phyloP scores from a whole-genome alignment of 2,113 vertebrate genomes.

The Poicephalus gulielmi region DNA sequence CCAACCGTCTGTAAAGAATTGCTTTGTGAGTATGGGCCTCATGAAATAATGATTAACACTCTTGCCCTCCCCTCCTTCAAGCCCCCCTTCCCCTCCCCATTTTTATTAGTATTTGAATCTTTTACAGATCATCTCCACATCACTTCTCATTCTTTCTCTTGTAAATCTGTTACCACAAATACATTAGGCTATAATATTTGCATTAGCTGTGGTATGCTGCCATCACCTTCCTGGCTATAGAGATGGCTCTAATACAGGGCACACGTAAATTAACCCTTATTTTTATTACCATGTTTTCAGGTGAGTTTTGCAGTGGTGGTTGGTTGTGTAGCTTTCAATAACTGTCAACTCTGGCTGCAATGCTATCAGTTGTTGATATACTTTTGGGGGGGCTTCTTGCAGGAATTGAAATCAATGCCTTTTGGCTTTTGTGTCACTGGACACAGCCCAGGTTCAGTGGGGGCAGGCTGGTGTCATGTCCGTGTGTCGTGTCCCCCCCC shows the following conservation, averaged over 20 bases:
- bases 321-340: not conserved
- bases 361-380: not conserved
- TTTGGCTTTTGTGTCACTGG: not conserved
- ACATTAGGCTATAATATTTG: not conserved
- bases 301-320: not conserved
- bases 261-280: not conserved
- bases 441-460: not conserved
- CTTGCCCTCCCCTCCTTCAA: not conserved
- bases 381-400: not conserved
- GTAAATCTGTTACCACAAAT: not conserved
- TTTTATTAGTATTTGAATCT: slow-evolving; percentile 30
- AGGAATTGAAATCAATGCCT: not conserved
- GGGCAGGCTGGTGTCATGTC: not conserved
- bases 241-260: not conserved
- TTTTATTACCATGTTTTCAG: not conserved
- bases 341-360: not conserved
- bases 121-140: not conserved
- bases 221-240: not conserved
- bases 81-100: not conserved
- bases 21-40: not conserved
- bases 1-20: slow-evolving; percentile 53
- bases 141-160: slow-evolving; percentile 6
- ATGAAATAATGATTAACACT: slow-evolving; percentile 37
- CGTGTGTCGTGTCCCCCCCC: no score
- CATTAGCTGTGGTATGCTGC: not conserved